A percentile compares a stretch with the other conserved stretches of the same genome.
These are phyloP conservation scores for Pungitius pungitius DNA, from an alignment of 2,113 vertebrate genomes.

Conservation along the genomic window DNA sequence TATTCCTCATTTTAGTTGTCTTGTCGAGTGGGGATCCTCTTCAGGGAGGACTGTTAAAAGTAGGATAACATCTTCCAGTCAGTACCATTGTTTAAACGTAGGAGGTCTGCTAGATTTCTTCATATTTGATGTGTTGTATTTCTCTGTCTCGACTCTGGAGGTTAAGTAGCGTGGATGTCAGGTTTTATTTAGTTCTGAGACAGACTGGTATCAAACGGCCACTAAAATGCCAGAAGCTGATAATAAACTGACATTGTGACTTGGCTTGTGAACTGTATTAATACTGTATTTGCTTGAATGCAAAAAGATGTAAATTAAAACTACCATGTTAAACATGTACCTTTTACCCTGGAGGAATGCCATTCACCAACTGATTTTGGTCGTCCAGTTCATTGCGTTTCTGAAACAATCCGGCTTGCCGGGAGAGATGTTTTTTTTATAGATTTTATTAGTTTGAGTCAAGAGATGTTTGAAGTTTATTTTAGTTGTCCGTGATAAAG, in stretches of 20 bases:
- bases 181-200: slow-evolving; percentile 39
- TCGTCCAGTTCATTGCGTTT: slow-evolving; percentile 60
- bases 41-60: slow-evolving; percentile 47
- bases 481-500: slow-evolving; percentile 69
- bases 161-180: slow-evolving; percentile 56
- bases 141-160: slow-evolving; percentile 67
- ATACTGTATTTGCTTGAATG: slow-evolving; percentile 81
- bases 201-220: slow-evolving; percentile 53
- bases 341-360: slow-evolving; percentile 77
- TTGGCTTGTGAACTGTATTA: slow-evolving; percentile 76
- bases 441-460: slow-evolving; percentile 64
- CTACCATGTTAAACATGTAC: slow-evolving; percentile 80
- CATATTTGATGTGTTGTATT: slow-evolving; percentile 75
- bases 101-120: slow-evolving; percentile 74
- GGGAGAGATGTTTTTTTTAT: slow-evolving; percentile 71
- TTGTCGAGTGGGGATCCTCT: slow-evolving; percentile 17
- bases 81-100: slow-evolving; percentile 95
- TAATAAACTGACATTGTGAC: slow-evolving; percentile 73
- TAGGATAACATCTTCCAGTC: slow-evolving; percentile 73
- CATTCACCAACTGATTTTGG: slow-evolving; percentile 70
- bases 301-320: slow-evolving; percentile 79
- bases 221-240: slow-evolving; percentile 68
- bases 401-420: slow-evolving; percentile 69
- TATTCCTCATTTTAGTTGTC: slow-evolving; percentile 15
- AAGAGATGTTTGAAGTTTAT: slow-evolving; percentile 70